Base-by-base conservation (phyloP, 1,140 invertebrate species). In the Drosophila littoralis region DNA sequence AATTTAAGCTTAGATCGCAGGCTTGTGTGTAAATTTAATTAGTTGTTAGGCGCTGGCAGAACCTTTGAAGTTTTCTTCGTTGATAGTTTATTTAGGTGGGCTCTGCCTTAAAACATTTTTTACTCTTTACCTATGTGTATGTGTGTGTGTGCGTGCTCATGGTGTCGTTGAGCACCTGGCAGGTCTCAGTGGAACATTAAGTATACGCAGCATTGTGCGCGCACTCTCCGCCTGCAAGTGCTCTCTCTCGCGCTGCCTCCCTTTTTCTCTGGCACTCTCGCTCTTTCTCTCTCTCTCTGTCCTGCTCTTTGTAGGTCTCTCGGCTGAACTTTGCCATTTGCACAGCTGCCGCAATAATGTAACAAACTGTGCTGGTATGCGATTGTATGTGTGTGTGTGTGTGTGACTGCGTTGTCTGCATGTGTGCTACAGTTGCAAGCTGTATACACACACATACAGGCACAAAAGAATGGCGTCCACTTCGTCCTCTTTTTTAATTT, bases 401-500 rank as follows among this genome's bases (percentile, higher is more conserved):
- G 61, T 65, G 38, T 45, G 12, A 28, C n/a, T 35, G 55, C 55
- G 55, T 33, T 17, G 9, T 43, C 38, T 40, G 33, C 35, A 48
- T 65, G 61, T 66, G 13, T 46, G 33, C 22, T 32, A 35, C 38
- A 70, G 61, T 22, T 74, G 50, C 71, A 68, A 15, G 13, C 48
- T 67, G 13, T 45, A 68, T 13, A 58, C 35, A 48, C 28, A 55
- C 58, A 54, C 32, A 54, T 32, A 59, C 35, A 35, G 10, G 17
- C 43, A 38, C 13, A 51, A 65, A 65, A 35, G 12, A 65, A 71
- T 63, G 63, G 67, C 52, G 45, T 46, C 48, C 17, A 60, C 58
- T 68, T 60, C 40, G 70, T 55, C 54, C 38, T 43, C 74, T 60
- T 73, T 78, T 72, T 71, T 76, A 78, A 77, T 79, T 79, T 79